Conservation (phyloP, 2,797 vertebrate genomes). For the Chrysocyon brachyurus region DNA sequence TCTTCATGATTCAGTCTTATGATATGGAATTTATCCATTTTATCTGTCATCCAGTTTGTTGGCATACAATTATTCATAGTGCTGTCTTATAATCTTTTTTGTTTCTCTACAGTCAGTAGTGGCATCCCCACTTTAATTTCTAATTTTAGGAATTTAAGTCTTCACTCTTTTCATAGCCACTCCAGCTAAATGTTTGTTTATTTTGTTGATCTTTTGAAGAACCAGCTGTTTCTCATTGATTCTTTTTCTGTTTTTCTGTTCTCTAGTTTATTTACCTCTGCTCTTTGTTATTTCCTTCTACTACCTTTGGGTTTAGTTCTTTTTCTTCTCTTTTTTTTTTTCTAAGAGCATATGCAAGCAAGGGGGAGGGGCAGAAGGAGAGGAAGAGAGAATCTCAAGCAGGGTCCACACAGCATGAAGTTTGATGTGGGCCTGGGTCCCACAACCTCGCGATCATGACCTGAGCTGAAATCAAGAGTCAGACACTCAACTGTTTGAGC, state of each 20-base stretch:
- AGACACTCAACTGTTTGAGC: neutral
- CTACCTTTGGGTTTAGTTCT: neutral
- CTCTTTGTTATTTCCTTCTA: neutral
- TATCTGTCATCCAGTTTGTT: neutral
- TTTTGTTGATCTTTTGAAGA: neutral
- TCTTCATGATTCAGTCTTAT: neutral
- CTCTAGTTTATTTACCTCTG: neutral
- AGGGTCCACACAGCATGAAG: neutral
- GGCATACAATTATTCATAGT: neutral
- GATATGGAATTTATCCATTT: neutral
- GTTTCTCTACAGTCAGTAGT: neutral
- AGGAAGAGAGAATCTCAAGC: neutral
- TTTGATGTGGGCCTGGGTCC: neutral
- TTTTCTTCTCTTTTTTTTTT: neutral
- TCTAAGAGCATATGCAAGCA: neutral
- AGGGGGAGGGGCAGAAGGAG: neutral
- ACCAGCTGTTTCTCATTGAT: neutral
- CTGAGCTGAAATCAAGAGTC: neutral
- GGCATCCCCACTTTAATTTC: neutral
- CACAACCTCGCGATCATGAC: neutral
- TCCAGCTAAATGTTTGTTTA: neutral
- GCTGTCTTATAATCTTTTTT: neutral
- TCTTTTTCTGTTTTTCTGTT: neutral
- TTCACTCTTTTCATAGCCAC: neutral
- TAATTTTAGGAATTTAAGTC: neutral